Evolutionary conservation across 2,113 vertebrate genomes (phyloP).

Genomic region (Natator depressus): DNA sequence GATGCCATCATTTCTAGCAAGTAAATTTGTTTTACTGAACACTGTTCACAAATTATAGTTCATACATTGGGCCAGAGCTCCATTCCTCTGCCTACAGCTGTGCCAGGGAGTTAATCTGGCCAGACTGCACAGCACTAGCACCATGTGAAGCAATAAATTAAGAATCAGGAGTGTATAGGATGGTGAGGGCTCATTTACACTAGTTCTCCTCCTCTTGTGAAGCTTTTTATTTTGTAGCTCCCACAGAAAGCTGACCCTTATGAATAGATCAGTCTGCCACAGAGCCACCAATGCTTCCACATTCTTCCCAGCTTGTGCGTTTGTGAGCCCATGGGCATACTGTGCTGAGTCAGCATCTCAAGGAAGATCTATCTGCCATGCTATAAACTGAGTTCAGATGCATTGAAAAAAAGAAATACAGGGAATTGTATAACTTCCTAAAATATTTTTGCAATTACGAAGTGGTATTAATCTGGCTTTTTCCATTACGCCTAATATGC

Average conservation of each 20-base stretch:
- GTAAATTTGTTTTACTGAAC: neutral
- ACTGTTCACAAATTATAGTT: neutral
- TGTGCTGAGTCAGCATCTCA: neutral
- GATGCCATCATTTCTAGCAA: neutral
- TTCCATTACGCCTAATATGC: neutral
- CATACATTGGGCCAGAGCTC: neutral
- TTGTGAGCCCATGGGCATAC: neutral
- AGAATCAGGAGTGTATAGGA: neutral
- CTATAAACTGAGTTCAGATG: neutral
- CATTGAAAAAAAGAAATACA: neutral
- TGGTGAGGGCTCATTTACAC: neutral
- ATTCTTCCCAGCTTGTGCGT: neutral
- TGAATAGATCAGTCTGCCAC: neutral
- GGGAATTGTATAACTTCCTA: neutral
- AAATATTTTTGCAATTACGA: neutral
- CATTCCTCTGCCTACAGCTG: neutral
- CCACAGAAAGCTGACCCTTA: neutral
- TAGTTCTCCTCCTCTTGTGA: neutral
- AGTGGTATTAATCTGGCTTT: neutral
- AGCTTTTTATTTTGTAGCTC: neutral
- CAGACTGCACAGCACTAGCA: neutral
- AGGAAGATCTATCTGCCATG: neutral
- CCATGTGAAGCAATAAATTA: neutral
- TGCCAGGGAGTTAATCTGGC: neutral
- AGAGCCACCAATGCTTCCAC: neutral